Evolutionary conservation across 2,797 vertebrate genomes (phyloP), one percentile per base, ranked within the genome.

Genomic region (Calcarius lapponicus): DNA sequence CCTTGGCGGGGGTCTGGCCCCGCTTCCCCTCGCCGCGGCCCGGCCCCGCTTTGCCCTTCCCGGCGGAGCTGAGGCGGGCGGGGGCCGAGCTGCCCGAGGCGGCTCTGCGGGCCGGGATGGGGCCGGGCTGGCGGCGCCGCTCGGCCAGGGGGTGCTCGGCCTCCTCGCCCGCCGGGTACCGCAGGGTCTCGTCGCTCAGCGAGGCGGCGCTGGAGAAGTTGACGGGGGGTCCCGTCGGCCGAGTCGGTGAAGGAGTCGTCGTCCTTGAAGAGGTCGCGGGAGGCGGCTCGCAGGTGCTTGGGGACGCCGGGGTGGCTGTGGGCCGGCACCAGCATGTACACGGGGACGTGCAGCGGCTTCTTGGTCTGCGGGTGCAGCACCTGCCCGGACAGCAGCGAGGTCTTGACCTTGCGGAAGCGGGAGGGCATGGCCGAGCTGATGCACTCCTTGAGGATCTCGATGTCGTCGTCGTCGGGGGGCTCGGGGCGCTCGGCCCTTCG

Each of bases 361-460:
- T 98, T 98, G 8, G 93, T 94, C 87, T 99, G 98, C 12, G 98
- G 96, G 84, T 97, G 98, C 51, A 99, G 95, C 81, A 98, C 96
- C 80, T 99, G 98, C 51, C 98, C 97, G 0, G 99, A 98, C 96
- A 99, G 98, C 71, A 99, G 95, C 1, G 99, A 98, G 3, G 99
- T 98, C 93, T 98, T 98, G 72, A 99, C 98, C 97, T 99, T 99
- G 85, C 98, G 98, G 97, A 99, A 99, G 89, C 98, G 98, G 45
- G 99, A 98, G 10, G 99, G 99, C 99, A 99, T 98, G 9, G 99
- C 98, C 0, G 99, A 98, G 94, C 99, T 99, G 93, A 99, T 99
- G 95, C 99, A 99, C 82, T 99, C 99, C 86, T 99, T 99, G 53
- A 99, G 96, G 95, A 99, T 99, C 97, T 99, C 99, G 29, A 99